These are phyloP conservation scores for Desmophyllum pertusum DNA, from an alignment of 92 coral and sea anemone genomes.

Conservation along the genomic window DNA sequence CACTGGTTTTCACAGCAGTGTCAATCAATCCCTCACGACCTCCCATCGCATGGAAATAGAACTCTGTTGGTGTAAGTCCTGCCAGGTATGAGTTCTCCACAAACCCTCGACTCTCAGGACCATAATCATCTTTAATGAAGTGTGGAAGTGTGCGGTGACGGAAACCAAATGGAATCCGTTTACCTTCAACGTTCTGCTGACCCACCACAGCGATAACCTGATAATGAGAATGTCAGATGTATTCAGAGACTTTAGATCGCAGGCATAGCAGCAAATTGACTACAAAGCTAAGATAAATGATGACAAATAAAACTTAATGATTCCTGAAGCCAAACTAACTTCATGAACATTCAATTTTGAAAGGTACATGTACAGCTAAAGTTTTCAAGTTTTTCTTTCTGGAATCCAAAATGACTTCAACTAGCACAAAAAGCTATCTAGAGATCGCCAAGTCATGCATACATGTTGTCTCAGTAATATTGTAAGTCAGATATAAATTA, in stretches of 20 bases:
- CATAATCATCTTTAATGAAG: constrained; percentile 98
- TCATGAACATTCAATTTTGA: no score
- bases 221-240: neutral
- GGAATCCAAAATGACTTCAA: neutral
- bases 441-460: neutral
- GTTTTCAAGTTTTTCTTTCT: neutral
- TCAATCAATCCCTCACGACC: constrained; percentile 99
- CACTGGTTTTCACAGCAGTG: constrained; percentile 99
- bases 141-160: constrained; percentile 99
- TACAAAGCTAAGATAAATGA: neutral
- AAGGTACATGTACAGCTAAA: neutral
- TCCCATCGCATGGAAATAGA: constrained; percentile 99
- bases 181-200: constrained; percentile 99
- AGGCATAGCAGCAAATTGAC: no score
- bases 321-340: no score
- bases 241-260: neutral
- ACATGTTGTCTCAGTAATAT: neutral
- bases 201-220: constrained; percentile 99
- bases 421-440: neutral
- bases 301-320: no score
- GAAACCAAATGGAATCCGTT: constrained; percentile 99
- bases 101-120: constrained; percentile 99
- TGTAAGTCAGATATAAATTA: neutral
- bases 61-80: constrained; percentile 99
- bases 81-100: constrained; percentile 99